Conservation (phyloP, 2,888 invertebrate species). For the Cephus pygmeus region DNA sequence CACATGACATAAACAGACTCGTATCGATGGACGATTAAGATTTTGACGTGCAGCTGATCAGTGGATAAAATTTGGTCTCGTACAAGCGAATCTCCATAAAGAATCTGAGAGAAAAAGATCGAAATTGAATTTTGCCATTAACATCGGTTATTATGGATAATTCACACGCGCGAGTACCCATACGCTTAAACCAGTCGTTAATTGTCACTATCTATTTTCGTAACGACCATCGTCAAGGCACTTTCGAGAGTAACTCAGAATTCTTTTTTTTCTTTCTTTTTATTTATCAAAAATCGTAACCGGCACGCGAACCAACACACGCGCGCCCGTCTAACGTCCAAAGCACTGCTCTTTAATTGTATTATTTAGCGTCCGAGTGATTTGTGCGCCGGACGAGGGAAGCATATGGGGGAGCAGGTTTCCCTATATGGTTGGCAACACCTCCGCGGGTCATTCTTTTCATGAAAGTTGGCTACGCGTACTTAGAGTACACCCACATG, state of each 20-base stretch:
- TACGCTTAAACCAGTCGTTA: background rate
- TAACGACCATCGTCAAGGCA: background rate
- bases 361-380: constrained; percentile 40
- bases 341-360: constrained; percentile 33
- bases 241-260: background rate
- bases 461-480: constrained; percentile 35
- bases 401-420: constrained; percentile 33
- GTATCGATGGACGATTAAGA: no score
- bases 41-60: no score
- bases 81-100: background rate
- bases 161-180: background rate
- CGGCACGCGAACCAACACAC: background rate
- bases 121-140: background rate
- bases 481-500: background rate
- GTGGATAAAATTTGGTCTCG: background rate
- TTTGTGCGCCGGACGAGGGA: constrained; percentile 28
- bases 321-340: background rate
- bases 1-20: background rate
- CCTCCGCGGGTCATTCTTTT: constrained; percentile 31
- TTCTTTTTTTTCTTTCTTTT: background rate
- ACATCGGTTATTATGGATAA: background rate
- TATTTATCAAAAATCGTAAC: background rate
- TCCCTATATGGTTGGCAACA: constrained; percentile 34
- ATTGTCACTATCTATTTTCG: background rate
- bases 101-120: background rate